These are phyloP conservation scores for Leptinotarsa haldemani DNA, from an alignment of 2,888 invertebrate genomes.

Conservation along the genomic window DNA sequence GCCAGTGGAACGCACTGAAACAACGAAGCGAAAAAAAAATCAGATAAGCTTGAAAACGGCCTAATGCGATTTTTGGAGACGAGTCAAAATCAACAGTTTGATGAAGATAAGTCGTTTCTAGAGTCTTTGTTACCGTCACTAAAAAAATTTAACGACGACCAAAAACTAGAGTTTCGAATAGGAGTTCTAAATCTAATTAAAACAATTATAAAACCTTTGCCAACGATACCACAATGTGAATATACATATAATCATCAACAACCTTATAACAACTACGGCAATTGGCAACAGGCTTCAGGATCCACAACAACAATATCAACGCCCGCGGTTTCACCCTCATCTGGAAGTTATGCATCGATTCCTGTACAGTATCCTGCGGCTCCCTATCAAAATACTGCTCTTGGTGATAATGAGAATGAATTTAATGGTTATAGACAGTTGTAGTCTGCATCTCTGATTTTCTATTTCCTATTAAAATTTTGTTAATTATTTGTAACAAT, in stretches of 20 bases:
- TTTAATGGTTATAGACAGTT: slow-evolving; percentile 18
- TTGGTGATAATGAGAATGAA: slow-evolving; percentile 11
- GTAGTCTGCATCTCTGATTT: not conserved
- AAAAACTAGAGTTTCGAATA: slow-evolving; percentile 24
- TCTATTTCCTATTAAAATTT: slow-evolving; percentile 18
- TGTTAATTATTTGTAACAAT: slow-evolving; percentile 10
- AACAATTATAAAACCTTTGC: slow-evolving; percentile 8
- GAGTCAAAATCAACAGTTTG: slow-evolving; percentile 14
- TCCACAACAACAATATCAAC: slow-evolving; percentile 10
- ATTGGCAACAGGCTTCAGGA: slow-evolving; percentile 12
- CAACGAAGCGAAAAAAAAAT: slow-evolving; percentile 8
- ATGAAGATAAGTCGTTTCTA: slow-evolving; percentile 14
- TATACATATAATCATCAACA: not conserved
- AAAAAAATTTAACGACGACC: slow-evolving; percentile 14
- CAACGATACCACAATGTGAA: slow-evolving; percentile 15
- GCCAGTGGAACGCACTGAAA: slow-evolving; percentile 6
- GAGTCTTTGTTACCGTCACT: not conserved
- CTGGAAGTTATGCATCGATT: slow-evolving; percentile 11
- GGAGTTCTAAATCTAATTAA: slow-evolving; percentile 15
- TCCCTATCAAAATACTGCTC: slow-evolving; percentile 13
- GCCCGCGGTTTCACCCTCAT: slow-evolving; percentile 16
- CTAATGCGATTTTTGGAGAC: slow-evolving; percentile 7
- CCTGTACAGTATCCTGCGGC: not conserved
- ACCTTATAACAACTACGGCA: slow-evolving; percentile 3
- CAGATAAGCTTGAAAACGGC: slow-evolving; percentile 8